Percentiles rank a stretch among this genome's conserved stretches.
These are phyloP conservation scores for Urosaurus nigricauda DNA, from an alignment of 2,797 vertebrate genomes.

Conservation along the genomic window DNA sequence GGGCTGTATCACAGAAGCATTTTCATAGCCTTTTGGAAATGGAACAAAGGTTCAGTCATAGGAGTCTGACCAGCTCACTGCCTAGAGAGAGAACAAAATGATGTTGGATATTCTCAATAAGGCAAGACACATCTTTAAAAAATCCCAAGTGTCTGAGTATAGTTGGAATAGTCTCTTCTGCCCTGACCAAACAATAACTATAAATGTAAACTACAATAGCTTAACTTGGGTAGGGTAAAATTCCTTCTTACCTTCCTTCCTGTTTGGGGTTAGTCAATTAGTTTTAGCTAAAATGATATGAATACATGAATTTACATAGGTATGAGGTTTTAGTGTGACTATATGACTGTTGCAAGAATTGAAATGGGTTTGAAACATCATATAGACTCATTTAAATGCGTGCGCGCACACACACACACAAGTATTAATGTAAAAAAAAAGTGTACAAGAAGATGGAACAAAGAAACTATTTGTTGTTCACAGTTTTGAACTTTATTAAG, in stretches of 20 bases:
- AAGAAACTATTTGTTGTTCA: background rate
- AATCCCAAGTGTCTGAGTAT: background rate
- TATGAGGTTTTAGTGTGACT: background rate
- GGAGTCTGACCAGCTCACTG: background rate
- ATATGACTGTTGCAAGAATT: background rate
- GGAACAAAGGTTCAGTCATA: slow-evolving; percentile 32
- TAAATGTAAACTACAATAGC: background rate
- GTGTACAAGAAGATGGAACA: too few relatives aligned
- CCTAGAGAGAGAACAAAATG: slow-evolving; percentile 26
- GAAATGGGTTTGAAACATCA: background rate
- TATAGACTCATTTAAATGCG: background rate
- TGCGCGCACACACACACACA: too few relatives aligned
- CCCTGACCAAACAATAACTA: background rate
- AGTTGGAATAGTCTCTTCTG: background rate
- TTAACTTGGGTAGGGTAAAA: background rate
- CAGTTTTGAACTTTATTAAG: background rate
- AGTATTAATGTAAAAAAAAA: too few relatives aligned
- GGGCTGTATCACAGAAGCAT: background rate
- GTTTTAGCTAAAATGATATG: background rate
- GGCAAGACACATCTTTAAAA: background rate
- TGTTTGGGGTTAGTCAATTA: background rate
- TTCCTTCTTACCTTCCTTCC: background rate
- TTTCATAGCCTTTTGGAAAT: slow-evolving; percentile 25
- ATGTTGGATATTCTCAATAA: slow-evolving; percentile 6
- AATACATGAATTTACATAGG: background rate